A percentile compares a stretch with the other conserved stretches of the same genome.
Conservation (phyloP, 1,140 invertebrate genomes). For the Acarapis woodi region DNA sequence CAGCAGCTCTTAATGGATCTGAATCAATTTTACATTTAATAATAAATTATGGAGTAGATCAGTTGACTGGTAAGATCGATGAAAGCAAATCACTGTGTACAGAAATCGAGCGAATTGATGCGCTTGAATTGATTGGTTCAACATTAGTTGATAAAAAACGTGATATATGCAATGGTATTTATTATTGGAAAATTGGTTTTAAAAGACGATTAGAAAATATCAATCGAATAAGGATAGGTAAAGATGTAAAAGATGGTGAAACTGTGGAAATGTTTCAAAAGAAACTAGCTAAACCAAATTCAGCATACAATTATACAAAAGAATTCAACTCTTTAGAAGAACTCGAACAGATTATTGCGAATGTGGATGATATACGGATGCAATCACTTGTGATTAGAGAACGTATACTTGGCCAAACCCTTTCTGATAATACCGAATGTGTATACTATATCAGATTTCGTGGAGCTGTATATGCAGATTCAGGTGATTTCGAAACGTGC, state of each 20-base stretch:
- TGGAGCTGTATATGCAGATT: constrained; percentile 77
- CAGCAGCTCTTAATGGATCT: constrained; percentile 68
- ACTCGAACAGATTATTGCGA: constrained; percentile 52
- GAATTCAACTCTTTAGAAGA: constrained; percentile 47
- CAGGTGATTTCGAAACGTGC: constrained; percentile 66
- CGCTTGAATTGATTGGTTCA: constrained; percentile 69
- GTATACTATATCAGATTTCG: constrained; percentile 79
- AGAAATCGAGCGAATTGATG: constrained; percentile 52
- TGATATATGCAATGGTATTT: constrained; percentile 62
- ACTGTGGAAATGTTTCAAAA: constrained; percentile 22
- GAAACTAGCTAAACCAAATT: constrained; percentile 35
- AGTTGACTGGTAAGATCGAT: too few species aligned
- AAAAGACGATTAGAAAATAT: constrained; percentile 28
- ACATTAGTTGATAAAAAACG: constrained; percentile 86
- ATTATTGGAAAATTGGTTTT: constrained; percentile 65
- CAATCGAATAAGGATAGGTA: too few species aligned
- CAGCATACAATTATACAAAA: constrained; percentile 55
- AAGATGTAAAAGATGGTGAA: not conserved
- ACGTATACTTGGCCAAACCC: constrained; percentile 61
- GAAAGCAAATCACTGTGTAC: constrained; percentile 29
- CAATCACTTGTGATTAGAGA: constrained; percentile 76
- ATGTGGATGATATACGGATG: constrained; percentile 86
- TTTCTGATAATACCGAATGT: constrained; percentile 82
- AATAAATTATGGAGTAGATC: too few species aligned
- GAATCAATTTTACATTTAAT: constrained; percentile 72